Evolutionary conservation across 2,888 invertebrate species (phyloP), one percentile per base, ranked within the genome.

Genomic region (Aspidapion aeneum): DNA sequence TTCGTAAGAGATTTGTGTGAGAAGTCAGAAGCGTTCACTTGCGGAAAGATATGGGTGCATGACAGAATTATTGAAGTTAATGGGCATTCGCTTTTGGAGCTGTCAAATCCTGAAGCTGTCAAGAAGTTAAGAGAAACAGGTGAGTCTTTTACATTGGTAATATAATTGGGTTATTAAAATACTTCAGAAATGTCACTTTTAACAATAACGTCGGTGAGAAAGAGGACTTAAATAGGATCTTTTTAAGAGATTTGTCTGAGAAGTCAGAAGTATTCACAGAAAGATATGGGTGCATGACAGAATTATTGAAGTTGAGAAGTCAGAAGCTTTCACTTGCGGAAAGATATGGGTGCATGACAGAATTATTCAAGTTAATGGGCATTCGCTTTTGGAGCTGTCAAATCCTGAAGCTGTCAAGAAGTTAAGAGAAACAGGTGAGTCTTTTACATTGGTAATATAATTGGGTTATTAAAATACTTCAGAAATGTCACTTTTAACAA

Each of bases 371-470:
- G 95, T 89, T 59, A 94, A 97, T 78, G 93, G 90, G 0, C 87
- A 89, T 65, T 86, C 91, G 1, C 82, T 96, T 57, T 90, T 93
- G 72, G 93, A 93, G 49, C 91, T 93, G 74, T 92, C 91, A 5
- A 96, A 97, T 79, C 96, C 96, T 73, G 93, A 98, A 77, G 97
- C 98, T 12, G 98, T 99, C 22, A 96, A 98, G 77, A 89, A 96
- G 68, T 82, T 99, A 74, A 87, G 89, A 66, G 91, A 93, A 77
- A 88, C 90, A 58, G 93, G 94, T 19, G 87, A 90, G n/a, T 87
- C n/a, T n/a, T n/a, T n/a, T n/a, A n/a, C n/a, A n/a, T n/a, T n/a
- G n/a, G n/a, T n/a, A n/a, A n/a, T n/a, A n/a, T n/a, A n/a, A n/a
- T n/a, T n/a, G n/a, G n/a, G n/a, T n/a, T n/a, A n/a, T n/a, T n/a